These are phyloP conservation scores for Brenthis hecate DNA, from an alignment of 2,888 invertebrate species.

Conservation along the genomic window DNA sequence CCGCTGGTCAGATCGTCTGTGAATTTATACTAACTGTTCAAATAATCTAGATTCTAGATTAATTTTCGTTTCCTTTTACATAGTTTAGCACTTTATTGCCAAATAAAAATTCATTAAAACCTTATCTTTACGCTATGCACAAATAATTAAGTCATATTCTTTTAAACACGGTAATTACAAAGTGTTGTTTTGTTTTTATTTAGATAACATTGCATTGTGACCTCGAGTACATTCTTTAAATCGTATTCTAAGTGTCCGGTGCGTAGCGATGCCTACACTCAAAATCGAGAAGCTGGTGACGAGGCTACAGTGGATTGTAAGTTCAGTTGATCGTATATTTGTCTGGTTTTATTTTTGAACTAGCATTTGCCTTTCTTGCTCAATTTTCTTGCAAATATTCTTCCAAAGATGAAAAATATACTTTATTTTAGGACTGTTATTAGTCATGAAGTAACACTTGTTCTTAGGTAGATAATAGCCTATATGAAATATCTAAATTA, in stretches of 20 bases:
- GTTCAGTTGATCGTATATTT: slow-evolving; percentile 41
- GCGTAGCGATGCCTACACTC: slow-evolving; percentile 57
- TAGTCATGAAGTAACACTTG: too few species aligned
- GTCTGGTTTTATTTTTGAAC: background rate
- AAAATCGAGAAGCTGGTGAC: slow-evolving; percentile 59
- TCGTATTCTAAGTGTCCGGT: background rate
- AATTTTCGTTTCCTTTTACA: background rate
- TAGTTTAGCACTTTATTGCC: background rate
- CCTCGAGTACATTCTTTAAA: slow-evolving; percentile 2
- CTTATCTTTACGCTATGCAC: background rate
- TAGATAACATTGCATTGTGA: slow-evolving; percentile 25
- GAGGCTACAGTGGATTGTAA: slow-evolving; percentile 56
- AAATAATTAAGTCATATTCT: background rate
- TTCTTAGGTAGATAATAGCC: too few species aligned
- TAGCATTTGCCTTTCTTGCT: background rate
- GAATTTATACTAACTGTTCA: background rate
- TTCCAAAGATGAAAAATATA: too few species aligned
- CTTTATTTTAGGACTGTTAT: too few species aligned
- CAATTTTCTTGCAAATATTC: too few species aligned
- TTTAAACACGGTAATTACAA: slow-evolving; percentile 2
- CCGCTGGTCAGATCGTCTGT: slow-evolving; percentile 18
- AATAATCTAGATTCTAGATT: background rate
- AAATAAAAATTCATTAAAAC: background rate
- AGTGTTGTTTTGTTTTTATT: background rate
- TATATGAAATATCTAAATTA: too few species aligned